Evolutionary conservation across 2,888 invertebrate species (phyloP).

Genomic region (Cinara cedri): DNA sequence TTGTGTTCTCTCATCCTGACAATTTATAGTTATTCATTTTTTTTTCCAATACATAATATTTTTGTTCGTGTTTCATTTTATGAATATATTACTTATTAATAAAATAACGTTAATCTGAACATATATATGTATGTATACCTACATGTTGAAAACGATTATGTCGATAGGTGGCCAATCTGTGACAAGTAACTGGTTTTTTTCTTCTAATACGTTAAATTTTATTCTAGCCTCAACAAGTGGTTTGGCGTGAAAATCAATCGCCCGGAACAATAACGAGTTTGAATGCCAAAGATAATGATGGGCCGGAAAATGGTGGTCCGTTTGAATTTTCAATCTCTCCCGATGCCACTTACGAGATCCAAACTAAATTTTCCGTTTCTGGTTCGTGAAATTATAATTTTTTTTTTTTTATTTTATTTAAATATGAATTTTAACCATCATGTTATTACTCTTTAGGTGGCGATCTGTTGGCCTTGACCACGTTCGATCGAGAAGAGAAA

Average conservation of each 20-base stretch:
- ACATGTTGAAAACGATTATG: not conserved
- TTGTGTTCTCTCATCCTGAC: no score
- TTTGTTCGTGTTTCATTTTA: not conserved
- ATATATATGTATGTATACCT: no score
- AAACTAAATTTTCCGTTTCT: conserved; percentile 74
- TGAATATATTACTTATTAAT: not conserved
- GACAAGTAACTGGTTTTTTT: conserved; percentile 3
- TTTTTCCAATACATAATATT: not conserved
- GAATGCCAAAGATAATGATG: conserved; percentile 81
- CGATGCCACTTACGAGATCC: conserved; percentile 73
- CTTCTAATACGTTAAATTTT: conserved; percentile 31
- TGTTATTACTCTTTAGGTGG: conserved; percentile 64
- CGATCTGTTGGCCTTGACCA: conserved; percentile 73
- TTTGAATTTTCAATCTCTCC: conserved; percentile 76
- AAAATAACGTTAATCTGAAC: not conserved
- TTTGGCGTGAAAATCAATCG: conserved; percentile 81
- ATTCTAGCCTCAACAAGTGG: conserved; percentile 74
- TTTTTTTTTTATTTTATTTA: not conserved
- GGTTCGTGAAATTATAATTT: conserved; percentile 63
- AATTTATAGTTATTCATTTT: not conserved
- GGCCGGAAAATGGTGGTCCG: conserved; percentile 83
- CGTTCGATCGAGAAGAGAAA: conserved; percentile 84
- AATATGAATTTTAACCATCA: not conserved
- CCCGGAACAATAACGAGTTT: conserved; percentile 72
- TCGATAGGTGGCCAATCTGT: not conserved